Evolutionary conservation across 2,113 vertebrate species (phyloP).

Genomic region (Coracopsis vasa): DNA sequence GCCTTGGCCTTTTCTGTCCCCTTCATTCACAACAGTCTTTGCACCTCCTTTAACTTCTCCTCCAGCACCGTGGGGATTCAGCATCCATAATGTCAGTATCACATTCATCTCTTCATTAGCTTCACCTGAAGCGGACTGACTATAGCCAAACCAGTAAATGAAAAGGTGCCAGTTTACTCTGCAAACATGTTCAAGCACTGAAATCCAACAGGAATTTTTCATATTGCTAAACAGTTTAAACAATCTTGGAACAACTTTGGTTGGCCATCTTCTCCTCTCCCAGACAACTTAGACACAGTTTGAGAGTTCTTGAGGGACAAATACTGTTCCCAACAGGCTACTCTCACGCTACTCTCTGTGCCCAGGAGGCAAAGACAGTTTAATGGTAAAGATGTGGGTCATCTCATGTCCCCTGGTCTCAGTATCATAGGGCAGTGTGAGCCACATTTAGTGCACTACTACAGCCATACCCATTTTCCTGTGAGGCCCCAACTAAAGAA

Average conservation of each 20-base stretch:
- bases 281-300: not conserved
- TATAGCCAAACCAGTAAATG: not conserved
- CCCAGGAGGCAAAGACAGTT: not conserved
- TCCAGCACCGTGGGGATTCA: not conserved
- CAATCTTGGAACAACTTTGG: not conserved
- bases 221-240: not conserved
- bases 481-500: not conserved
- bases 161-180: not conserved
- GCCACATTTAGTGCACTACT: not conserved
- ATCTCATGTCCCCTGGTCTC: not conserved
- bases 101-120: not conserved
- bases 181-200: not conserved
- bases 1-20: not conserved
- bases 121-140: not conserved
- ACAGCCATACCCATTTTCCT: not conserved
- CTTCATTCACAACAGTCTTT: not conserved
- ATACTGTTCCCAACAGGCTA: not conserved
- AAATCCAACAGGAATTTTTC: not conserved
- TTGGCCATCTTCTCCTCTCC: not conserved
- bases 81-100: not conserved
- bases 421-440: not conserved
- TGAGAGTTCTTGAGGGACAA: not conserved
- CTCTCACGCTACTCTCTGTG: accelerated
- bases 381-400: not conserved
- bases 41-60: not conserved